Evolutionary conservation across 2,113 vertebrate species (phyloP).

Genomic region (Hystrix brachyura): DNA sequence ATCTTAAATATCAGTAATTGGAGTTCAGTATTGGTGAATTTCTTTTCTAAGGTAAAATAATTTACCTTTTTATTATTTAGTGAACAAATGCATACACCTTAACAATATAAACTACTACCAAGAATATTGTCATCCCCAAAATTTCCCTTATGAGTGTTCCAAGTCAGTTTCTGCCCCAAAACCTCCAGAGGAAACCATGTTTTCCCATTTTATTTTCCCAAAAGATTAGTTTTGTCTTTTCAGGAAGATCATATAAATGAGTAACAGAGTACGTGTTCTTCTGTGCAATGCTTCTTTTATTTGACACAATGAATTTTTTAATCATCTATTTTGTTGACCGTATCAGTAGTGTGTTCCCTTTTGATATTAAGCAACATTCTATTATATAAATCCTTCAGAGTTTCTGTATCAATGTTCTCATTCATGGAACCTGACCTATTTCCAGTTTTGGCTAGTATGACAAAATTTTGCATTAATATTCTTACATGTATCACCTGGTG

Average conservation of each 20-base stretch:
- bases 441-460: not conserved
- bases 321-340: not conserved
- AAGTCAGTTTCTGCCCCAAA: not conserved
- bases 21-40: not conserved
- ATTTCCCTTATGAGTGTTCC: not conserved
- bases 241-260: not conserved
- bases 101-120: not conserved
- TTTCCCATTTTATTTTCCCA: not conserved
- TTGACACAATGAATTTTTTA: not conserved
- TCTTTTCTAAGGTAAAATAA: not conserved
- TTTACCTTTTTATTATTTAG: not conserved
- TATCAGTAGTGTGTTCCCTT: not conserved
- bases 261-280: not conserved
- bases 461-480: not conserved
- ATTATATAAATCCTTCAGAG: not conserved
- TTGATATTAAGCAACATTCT: not conserved
- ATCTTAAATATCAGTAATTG: not conserved
- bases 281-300: not conserved
- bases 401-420: constrained; percentile 7
- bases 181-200: not conserved
- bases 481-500: not conserved
- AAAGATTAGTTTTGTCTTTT: not conserved
- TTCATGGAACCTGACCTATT: not conserved
- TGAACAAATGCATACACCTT: not conserved
- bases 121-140: not conserved